A percentile compares a stretch with the other conserved stretches of the same genome.
These are phyloP conservation scores for Trichonephila clavata DNA, from an alignment of 1,140 invertebrate species.

Conservation along the genomic window DNA sequence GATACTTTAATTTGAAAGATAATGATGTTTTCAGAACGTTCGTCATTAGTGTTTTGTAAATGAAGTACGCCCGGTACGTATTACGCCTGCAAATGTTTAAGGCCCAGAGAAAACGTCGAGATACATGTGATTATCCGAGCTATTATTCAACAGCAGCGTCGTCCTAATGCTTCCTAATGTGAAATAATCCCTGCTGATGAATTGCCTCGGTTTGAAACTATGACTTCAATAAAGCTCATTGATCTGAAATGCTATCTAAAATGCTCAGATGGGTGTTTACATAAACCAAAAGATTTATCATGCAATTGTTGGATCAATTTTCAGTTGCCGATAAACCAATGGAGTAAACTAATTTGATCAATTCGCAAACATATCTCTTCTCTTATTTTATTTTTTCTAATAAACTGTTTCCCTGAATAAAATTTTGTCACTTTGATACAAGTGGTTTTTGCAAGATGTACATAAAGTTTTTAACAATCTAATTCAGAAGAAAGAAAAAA, in stretches of 20 bases:
- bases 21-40: slow-evolving; percentile 49
- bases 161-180: slow-evolving; percentile 35
- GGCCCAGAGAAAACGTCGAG: background rate
- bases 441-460: no score
- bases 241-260: background rate
- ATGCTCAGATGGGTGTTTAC: background rate
- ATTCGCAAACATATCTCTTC: no score
- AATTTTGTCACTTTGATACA: no score
- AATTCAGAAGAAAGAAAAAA: no score
- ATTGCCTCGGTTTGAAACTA: background rate
- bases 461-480: no score
- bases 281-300: slow-evolving; percentile 14
- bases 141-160: slow-evolving; percentile 26
- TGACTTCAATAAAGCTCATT: background rate
- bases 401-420: no score
- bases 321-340: background rate
- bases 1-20: slow-evolving; percentile 67
- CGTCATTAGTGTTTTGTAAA: slow-evolving; percentile 75
- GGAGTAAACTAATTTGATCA: no score
- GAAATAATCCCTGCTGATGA: slow-evolving; percentile 28
- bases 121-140: slow-evolving; percentile 49
- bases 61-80: slow-evolving; percentile 40
- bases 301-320: background rate
- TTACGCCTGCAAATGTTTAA: slow-evolving; percentile 35
- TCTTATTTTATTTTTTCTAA: no score